These are phyloP conservation scores for Macrophya annulata DNA, from an alignment of 2,888 invertebrate species.

Conservation along the genomic window DNA sequence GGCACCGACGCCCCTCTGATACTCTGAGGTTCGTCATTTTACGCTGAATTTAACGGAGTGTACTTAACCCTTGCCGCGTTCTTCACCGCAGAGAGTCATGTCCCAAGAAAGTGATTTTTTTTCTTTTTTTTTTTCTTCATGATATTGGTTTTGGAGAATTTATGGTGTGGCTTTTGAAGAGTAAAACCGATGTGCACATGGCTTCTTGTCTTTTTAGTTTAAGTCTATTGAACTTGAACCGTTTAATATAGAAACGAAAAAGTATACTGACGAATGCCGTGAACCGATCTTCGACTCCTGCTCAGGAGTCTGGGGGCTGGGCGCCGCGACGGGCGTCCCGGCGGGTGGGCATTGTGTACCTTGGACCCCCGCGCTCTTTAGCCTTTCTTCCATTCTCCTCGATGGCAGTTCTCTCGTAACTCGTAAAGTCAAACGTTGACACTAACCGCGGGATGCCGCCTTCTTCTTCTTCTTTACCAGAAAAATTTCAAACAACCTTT, in stretches of 20 bases:
- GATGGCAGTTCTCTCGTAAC: conserved; percentile 69
- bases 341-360: conserved; percentile 77
- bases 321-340: conserved; percentile 63
- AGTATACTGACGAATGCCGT: background rate
- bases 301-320: conserved; percentile 14
- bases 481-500: conserved; percentile 47
- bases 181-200: background rate
- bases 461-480: conserved; percentile 38
- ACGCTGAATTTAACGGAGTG: conserved; percentile 32
- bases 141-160: background rate
- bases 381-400: conserved; percentile 70
- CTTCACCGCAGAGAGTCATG: conserved; percentile 2
- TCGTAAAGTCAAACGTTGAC: conserved; percentile 79
- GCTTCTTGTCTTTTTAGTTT: conserved; percentile 26
- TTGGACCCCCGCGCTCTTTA: conserved; percentile 72
- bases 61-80: conserved; percentile 12
- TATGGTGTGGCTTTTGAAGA: background rate
- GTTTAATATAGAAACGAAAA: conserved; percentile 47
- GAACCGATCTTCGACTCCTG: conserved; percentile 37
- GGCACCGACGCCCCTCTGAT: background rate
- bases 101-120: background rate
- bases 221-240: conserved; percentile 20
- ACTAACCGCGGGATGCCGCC: conserved; percentile 75
- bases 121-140: background rate
- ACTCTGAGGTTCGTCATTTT: conserved; percentile 8